phyloP scores from a whole-genome alignment of 2,888 invertebrate genomes.

The Neelides folsomi region DNA sequence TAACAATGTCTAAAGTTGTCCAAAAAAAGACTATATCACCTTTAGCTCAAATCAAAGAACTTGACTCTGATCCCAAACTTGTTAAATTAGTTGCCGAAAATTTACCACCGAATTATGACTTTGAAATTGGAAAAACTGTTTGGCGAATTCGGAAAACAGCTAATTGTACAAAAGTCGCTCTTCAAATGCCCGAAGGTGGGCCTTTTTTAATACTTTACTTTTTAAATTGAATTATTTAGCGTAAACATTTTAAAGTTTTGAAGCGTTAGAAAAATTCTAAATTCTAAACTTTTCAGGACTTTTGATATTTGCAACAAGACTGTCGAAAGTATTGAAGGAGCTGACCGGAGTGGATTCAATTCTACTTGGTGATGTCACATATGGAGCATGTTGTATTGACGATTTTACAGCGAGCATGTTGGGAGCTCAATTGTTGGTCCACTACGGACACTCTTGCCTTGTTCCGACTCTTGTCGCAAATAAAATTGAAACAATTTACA shows the following conservation, averaged over 20 bases:
- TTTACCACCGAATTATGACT: conserved; percentile 89
- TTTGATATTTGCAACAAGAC: conserved; percentile 77
- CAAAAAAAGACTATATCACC: conserved; percentile 13
- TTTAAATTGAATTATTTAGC: not conserved
- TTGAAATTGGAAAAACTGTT: conserved; percentile 94
- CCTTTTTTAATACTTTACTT: not conserved
- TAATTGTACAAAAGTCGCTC: conserved; percentile 73
- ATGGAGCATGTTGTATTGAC: conserved; percentile 97
- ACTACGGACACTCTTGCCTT: conserved; percentile 96
- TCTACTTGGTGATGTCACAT: conserved; percentile 98
- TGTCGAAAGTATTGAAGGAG: conserved; percentile 77
- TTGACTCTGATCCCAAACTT: conserved; percentile 58
- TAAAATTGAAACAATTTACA: conserved; percentile 81
- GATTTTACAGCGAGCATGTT: conserved; percentile 86
- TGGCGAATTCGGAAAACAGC: conserved; percentile 74
- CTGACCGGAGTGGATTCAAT: conserved; percentile 81
- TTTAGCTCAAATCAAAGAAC: conserved; percentile 41
- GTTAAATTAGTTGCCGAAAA: conserved; percentile 53
- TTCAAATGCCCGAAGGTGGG: conserved; percentile 86
- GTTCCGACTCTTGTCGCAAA: conserved; percentile 73
- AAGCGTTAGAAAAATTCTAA: too few relatives aligned
- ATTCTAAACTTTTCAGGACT: conserved; percentile 45
- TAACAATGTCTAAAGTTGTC: not conserved
- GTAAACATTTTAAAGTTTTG: not conserved
- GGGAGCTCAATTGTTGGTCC: conserved; percentile 77